phyloP scores from a whole-genome alignment of 1,140 invertebrate species.

The Heliconius hewitsoni region DNA sequence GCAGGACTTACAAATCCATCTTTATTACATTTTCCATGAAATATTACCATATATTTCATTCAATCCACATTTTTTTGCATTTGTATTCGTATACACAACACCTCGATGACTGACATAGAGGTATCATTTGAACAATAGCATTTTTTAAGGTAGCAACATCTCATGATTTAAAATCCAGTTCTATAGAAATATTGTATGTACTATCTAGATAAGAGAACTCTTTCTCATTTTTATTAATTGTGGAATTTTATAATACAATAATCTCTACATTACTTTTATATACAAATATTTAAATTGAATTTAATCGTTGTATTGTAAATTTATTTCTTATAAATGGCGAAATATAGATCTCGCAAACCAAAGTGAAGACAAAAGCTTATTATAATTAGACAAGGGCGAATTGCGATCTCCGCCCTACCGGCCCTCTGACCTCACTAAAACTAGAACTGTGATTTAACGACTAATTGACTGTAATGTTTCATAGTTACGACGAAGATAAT shows the following conservation, averaged over 20 bases:
- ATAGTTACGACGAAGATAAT: no score
- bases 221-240: neutral
- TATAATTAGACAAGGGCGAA: constrained; percentile 28
- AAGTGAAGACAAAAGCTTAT: constrained; percentile 24
- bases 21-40: constrained; percentile 5
- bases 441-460: constrained; percentile 26
- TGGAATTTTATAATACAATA: no score
- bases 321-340: neutral
- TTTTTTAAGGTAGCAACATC: constrained; percentile 20
- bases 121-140: constrained; percentile 31
- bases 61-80: constrained; percentile 27
- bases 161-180: neutral
- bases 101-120: neutral
- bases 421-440: constrained; percentile 57
- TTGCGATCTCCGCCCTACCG: constrained; percentile 54
- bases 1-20: neutral
- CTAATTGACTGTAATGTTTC: constrained; percentile 17
- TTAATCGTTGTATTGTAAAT: no score
- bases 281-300: no score
- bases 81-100: constrained; percentile 23
- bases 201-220: no score
- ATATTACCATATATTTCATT: constrained; percentile 22
- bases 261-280: no score
- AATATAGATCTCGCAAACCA: constrained; percentile 9
- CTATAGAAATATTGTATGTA: neutral